Conservation (phyloP, 2,888 invertebrate species). For the Pediacus dermestoides region DNA sequence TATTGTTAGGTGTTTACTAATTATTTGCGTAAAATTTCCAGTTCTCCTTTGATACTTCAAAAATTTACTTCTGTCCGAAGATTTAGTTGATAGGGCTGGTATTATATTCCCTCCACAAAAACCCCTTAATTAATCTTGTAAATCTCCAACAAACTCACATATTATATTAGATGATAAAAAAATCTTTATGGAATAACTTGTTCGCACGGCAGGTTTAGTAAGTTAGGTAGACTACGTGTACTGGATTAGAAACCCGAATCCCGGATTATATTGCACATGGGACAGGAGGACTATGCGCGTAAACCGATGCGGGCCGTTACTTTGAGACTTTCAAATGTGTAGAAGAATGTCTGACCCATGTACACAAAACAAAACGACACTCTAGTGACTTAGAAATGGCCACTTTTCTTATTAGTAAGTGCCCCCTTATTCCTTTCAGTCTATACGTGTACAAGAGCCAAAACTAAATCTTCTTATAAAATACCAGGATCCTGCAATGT, state of each 20-base stretch:
- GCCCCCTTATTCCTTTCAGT: background rate
- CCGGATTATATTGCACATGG: slow-evolving; percentile 8
- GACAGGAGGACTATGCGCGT: slow-evolving; percentile 1
- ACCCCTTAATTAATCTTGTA: no score
- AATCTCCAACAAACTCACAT: no score
- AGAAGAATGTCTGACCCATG: background rate
- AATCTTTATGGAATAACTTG: slow-evolving; percentile 7
- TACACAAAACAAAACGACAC: slow-evolving; percentile 2
- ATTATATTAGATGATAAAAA: no score
- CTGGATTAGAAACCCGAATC: slow-evolving; percentile 6
- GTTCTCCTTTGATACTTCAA: no score
- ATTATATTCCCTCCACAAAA: no score
- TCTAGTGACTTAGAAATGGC: background rate
- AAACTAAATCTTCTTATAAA: no score
- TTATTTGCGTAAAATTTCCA: no score
- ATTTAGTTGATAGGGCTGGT: no score
- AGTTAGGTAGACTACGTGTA: slow-evolving; percentile 8
- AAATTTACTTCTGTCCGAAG: no score
- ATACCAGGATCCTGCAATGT: no score
- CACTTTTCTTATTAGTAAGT: slow-evolving; percentile 5
- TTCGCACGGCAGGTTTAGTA: slow-evolving; percentile 8
- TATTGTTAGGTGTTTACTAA: no score
- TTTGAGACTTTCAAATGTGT: no score
- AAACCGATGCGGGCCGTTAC: background rate
- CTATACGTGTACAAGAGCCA: background rate